Evolutionary conservation across 2,888 invertebrate species (phyloP).

Genomic region (Heliconius hortense): DNA sequence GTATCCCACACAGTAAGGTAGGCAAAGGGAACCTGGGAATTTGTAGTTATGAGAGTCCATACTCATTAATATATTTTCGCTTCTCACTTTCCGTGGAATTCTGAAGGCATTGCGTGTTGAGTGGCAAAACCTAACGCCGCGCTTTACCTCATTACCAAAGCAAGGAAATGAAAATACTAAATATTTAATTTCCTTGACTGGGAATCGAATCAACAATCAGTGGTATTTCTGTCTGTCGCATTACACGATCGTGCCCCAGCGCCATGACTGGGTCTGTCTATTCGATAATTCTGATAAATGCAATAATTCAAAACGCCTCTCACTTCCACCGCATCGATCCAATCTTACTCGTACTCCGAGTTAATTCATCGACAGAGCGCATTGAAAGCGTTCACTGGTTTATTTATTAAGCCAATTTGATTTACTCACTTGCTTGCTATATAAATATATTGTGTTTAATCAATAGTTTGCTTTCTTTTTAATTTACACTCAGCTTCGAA

Average conservation of each 20-base stretch:
- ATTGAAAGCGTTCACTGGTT: slow-evolving; percentile 48
- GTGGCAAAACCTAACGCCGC: background rate
- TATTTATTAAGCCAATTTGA: slow-evolving; percentile 46
- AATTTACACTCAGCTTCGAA: background rate
- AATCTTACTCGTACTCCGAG: slow-evolving; percentile 33
- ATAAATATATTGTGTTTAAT: slow-evolving; percentile 16
- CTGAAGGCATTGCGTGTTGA: background rate
- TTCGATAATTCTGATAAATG: background rate
- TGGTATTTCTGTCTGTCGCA: background rate
- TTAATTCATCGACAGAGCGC: slow-evolving; percentile 47
- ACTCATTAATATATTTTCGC: too few relatives aligned
- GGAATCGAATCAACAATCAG: background rate
- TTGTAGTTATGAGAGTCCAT: too few relatives aligned
- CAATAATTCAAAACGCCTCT: background rate
- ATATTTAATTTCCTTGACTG: background rate
- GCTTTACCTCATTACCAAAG: background rate
- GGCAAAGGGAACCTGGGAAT: too few relatives aligned
- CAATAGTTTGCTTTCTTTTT: slow-evolving; percentile 4
- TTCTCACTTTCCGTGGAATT: background rate
- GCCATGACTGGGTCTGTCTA: background rate
- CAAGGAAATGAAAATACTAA: background rate
- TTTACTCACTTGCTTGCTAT: slow-evolving; percentile 30
- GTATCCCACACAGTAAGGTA: too few relatives aligned
- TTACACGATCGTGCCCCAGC: background rate
- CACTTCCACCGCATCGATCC: slow-evolving; percentile 26